A percentile compares a stretch with the other conserved stretches of the same genome.
These are phyloP conservation scores for Drosophila paramelanica DNA, from an alignment of 2,888 invertebrate species.

Conservation along the genomic window DNA sequence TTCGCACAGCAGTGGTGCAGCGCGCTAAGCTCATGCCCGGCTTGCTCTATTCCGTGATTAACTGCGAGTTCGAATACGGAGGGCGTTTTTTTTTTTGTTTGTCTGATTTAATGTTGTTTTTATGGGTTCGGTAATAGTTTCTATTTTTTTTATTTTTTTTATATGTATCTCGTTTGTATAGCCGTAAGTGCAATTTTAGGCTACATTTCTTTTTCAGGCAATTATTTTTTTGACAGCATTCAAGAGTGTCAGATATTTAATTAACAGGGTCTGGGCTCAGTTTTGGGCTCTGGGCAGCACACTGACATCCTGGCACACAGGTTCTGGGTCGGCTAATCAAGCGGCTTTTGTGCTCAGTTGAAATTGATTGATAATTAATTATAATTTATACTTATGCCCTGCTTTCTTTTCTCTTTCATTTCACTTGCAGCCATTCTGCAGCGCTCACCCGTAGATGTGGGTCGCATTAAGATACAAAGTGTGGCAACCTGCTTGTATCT, in stretches of 20 bases:
- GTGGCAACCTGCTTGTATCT: conserved; percentile 94
- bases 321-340: conserved; percentile 53
- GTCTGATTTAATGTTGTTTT: conserved; percentile 34
- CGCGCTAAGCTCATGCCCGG: background rate
- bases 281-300: conserved; percentile 22
- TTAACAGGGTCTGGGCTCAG: conserved; percentile 46
- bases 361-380: conserved; percentile 74
- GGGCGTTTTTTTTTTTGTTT: conserved; percentile 23
- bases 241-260: conserved; percentile 59
- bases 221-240: conserved; percentile 27
- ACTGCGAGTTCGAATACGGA: conserved; percentile 29
- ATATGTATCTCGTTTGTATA: conserved; percentile 7
- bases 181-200: conserved; percentile 1
- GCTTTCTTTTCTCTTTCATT: conserved; percentile 56
- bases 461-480: conserved; percentile 94
- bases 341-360: conserved; percentile 46
- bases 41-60: conserved; percentile 39
- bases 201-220: conserved; percentile 10
- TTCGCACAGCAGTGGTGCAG: conserved; percentile 31
- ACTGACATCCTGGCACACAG: conserved; percentile 66
- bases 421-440: conserved; percentile 89
- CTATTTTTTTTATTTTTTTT: conserved; percentile 1
- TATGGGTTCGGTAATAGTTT: conserved; percentile 28
- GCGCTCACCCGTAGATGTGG: conserved; percentile 89
- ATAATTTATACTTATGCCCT: conserved; percentile 55